Base-by-base conservation (phyloP, 1,140 invertebrate species). In the Tetramorium simillimum region DNA sequence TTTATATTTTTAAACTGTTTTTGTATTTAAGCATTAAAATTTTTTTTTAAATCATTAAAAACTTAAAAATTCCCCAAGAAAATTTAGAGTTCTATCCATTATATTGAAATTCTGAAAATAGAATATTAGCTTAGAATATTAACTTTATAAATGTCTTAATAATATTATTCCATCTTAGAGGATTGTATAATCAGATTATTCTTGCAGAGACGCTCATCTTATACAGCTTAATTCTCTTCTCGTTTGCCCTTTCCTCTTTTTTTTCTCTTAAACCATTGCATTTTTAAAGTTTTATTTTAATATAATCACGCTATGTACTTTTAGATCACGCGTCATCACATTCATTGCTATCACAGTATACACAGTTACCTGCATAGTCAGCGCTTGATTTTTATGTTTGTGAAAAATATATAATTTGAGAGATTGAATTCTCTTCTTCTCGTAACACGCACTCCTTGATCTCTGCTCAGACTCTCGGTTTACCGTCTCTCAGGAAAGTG, bases 401-500 rank as follows among this genome's bases (percentile, higher is more conserved):
- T 10, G 9, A 43, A 43, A 60, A 85, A 63, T 43, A 63, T 43
- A 18, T 24, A 21, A 75, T 80, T 24, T 6, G n/a, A 46, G 62
- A 67, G 37, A 80, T 46, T 67, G 21, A 43, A 53, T 60, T 33
- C 53, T 69, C 24, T 9, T 76, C 24, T 56, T 58, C 40, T 65
- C 49, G 9, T 51, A 49, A 24, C 28, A 14, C 49, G 21, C 49
- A 18, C 46, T 76, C 7, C 49, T 56, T 40, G 49, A 81, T 81
- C 77, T 69, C 63, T 53, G 51, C 33, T 16, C 53, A 53, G 21
- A 40, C 24, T 37, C 72, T 84, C 56, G 53, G 70, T 72, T 82
- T 73, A 58, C 51, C 40, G n/a, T 37, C 40, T 78, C 63, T 60
- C 53, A 70, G 51, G 85, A 86, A 86, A 86, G 63, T 40, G 43